phyloP scores from a whole-genome alignment of 2,888 invertebrate genomes.

The Athripsodes cinereus region DNA sequence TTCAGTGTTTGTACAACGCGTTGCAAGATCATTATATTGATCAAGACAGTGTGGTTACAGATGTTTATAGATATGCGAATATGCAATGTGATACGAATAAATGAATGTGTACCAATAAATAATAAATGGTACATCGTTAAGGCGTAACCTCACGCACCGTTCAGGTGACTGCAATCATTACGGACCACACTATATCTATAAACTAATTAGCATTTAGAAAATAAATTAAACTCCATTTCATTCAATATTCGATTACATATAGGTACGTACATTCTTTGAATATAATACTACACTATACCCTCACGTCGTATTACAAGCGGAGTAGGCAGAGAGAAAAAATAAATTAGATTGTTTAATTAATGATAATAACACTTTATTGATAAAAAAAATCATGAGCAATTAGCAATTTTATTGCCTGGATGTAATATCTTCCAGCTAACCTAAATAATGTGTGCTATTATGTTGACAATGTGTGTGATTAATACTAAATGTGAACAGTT shows the following conservation, averaged over 20 bases:
- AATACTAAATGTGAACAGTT: too few relatives aligned
- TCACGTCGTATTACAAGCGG: too few relatives aligned
- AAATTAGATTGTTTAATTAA: too few relatives aligned
- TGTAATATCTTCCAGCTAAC: too few relatives aligned
- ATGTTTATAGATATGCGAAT: neutral
- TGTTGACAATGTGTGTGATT: too few relatives aligned
- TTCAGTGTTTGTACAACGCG: neutral
- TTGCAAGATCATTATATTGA: neutral
- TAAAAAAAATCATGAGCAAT: too few relatives aligned
- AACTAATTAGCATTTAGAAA: constrained; percentile 6
- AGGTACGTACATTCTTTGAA: neutral
- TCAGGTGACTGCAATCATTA: neutral
- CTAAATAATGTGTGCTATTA: too few relatives aligned
- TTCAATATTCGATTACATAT: neutral
- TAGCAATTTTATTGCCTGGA: too few relatives aligned
- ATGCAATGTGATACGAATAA: constrained; percentile 4
- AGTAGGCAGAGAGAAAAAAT: too few relatives aligned
- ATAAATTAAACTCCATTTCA: neutral
- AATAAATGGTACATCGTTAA: constrained; percentile 14
- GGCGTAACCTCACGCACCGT: constrained; percentile 12
- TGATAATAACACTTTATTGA: too few relatives aligned
- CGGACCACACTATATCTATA: neutral
- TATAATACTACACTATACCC: too few relatives aligned
- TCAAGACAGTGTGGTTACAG: neutral
- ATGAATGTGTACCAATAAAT: constrained; percentile 9